Percentiles rank a stretch among this genome's conserved stretches.
Evolutionary conservation across 1,140 invertebrate species (phyloP).

Genomic region (Ectropis grisescens): DNA sequence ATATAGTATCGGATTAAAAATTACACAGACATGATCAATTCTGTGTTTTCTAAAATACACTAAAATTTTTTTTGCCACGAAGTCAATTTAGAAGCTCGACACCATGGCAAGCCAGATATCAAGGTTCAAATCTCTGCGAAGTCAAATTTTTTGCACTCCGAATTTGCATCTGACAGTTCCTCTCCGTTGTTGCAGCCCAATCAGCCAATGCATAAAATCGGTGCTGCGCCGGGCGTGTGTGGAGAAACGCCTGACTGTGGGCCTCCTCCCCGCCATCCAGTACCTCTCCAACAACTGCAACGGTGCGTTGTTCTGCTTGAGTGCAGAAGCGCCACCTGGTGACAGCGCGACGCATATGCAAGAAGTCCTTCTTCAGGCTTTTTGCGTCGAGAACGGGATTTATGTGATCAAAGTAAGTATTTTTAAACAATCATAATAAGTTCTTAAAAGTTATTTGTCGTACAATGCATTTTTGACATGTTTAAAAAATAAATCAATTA

Average conservation of each 20-base stretch:
- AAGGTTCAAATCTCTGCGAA: too few species aligned
- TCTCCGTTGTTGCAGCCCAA: slow-evolving; percentile 45
- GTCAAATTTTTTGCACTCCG: neutral
- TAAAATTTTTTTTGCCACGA: too few species aligned
- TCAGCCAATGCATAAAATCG: slow-evolving; percentile 69
- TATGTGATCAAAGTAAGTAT: slow-evolving; percentile 74
- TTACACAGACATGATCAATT: too few species aligned
- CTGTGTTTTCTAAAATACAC: too few species aligned
- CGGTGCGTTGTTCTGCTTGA: slow-evolving; percentile 74
- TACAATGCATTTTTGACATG: too few species aligned
- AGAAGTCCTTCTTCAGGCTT: slow-evolving; percentile 77
- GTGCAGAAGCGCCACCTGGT: slow-evolving; percentile 71
- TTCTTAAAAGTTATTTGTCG: too few species aligned
- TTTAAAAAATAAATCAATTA: too few species aligned
- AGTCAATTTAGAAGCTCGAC: too few species aligned
- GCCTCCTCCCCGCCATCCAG: slow-evolving; percentile 73
- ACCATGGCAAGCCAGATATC: too few species aligned
- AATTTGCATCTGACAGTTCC: slow-evolving; percentile 6
- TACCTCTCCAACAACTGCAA: slow-evolving; percentile 72
- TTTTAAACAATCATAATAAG: too few species aligned
- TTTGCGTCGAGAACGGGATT: slow-evolving; percentile 79
- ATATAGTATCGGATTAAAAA: too few species aligned
- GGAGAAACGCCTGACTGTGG: slow-evolving; percentile 73
- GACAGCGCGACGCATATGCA: slow-evolving; percentile 79
- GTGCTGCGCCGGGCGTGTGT: slow-evolving; percentile 71